Conservation (phyloP, 2,888 invertebrate species). For the Hecatera dysodea region DNA sequence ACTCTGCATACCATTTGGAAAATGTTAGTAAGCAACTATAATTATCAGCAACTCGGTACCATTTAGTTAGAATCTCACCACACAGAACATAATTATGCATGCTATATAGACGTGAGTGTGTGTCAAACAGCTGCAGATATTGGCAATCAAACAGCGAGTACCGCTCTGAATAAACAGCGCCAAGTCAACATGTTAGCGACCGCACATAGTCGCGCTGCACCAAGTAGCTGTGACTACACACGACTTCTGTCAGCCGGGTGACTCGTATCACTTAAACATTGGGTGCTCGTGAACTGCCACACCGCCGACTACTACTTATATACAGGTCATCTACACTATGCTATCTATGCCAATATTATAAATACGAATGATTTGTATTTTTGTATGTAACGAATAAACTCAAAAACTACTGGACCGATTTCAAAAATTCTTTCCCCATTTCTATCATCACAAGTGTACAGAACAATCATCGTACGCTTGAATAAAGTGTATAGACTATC, state of each 20-base stretch:
- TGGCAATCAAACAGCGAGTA: constrained; percentile 28
- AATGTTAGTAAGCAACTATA: neutral
- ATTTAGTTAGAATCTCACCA: neutral
- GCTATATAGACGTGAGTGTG: neutral
- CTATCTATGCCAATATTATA: neutral
- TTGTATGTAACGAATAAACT: too few relatives aligned
- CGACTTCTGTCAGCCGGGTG: neutral
- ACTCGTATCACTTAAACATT: neutral
- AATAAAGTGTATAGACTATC: too few relatives aligned
- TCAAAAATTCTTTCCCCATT: too few relatives aligned
- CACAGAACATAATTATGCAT: neutral
- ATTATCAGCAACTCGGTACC: neutral
- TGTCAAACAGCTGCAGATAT: constrained; percentile 17
- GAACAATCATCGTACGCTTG: too few relatives aligned
- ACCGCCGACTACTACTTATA: too few relatives aligned
- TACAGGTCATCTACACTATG: neutral
- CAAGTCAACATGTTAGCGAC: constrained; percentile 17
- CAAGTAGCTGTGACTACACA: constrained; percentile 7
- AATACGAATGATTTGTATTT: too few relatives aligned
- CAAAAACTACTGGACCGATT: too few relatives aligned
- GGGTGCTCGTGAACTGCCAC: neutral
- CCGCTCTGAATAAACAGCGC: constrained; percentile 27
- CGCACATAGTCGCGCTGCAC: constrained; percentile 11
- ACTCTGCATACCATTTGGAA: neutral
- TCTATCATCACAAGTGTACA: too few relatives aligned